A percentile compares a stretch with the other conserved stretches of the same genome.
phyloP scores from a whole-genome alignment of 1,140 invertebrate genomes.

The Zaprionus ornatus region DNA sequence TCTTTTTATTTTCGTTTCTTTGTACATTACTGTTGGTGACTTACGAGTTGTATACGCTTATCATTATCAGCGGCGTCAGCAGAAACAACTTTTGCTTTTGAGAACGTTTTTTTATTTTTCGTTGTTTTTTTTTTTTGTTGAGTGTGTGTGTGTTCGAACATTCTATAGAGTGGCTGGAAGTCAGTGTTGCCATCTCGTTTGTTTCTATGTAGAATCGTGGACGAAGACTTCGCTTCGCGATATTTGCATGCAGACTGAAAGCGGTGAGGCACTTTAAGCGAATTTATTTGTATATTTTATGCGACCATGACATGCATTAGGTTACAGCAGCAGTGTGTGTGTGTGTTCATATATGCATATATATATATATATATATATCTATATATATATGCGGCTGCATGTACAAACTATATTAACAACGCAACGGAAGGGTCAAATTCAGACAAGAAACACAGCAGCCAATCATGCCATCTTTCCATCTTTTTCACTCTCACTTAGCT shows the following conservation, averaged over 20 bases:
- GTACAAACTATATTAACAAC: constrained; percentile 3
- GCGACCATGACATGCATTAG: constrained; percentile 16
- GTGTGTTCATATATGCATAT: neutral
- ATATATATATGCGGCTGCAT: neutral
- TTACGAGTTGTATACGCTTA: constrained; percentile 42
- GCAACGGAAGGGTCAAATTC: constrained; percentile 7
- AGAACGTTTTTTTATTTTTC: constrained; percentile 24
- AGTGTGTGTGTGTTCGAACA: constrained; percentile 12
- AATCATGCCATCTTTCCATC: constrained; percentile 17
- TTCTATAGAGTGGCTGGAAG: constrained; percentile 18
- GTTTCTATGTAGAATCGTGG: constrained; percentile 12
- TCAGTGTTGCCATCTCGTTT: constrained; percentile 43
- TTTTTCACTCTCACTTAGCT: constrained; percentile 33
- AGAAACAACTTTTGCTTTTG: constrained; percentile 51
- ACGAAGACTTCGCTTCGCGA: neutral
- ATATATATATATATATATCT: neutral
- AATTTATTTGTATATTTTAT: constrained; percentile 8
- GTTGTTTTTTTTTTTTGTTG: constrained; percentile 1
- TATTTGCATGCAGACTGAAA: neutral
- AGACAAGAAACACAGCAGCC: constrained; percentile 6
- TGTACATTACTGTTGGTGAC: constrained; percentile 9
- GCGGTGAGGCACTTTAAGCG: neutral
- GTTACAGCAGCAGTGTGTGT: neutral
- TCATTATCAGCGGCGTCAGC: constrained; percentile 51
- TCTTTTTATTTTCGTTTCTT: constrained; percentile 31